These are phyloP conservation scores for Kradibia gibbosae DNA, from an alignment of 1,140 invertebrate genomes.

Conservation along the genomic window DNA sequence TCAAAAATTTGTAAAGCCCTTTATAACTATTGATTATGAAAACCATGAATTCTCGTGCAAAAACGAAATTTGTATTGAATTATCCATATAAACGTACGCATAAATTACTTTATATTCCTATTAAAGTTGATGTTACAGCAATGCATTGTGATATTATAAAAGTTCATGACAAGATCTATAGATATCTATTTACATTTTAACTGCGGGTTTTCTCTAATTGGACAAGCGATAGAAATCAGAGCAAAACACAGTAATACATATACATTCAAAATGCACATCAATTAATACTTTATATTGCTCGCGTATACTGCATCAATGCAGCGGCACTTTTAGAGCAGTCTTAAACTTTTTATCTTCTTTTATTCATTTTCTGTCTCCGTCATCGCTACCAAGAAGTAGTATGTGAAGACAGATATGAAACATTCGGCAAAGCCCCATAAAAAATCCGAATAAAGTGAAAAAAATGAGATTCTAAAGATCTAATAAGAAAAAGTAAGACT, in stretches of 20 bases:
- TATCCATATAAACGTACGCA: background rate
- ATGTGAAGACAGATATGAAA: slow-evolving; percentile 53
- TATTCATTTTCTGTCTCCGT: background rate
- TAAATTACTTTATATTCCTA: background rate
- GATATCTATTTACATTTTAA: slow-evolving; percentile 29
- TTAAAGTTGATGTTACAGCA: slow-evolving; percentile 22
- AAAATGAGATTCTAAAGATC: background rate
- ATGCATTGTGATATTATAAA: slow-evolving; percentile 19
- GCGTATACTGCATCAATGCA: background rate
- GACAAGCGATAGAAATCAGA: slow-evolving; percentile 36
- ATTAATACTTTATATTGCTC: slow-evolving; percentile 10
- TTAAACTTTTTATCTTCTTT: background rate
- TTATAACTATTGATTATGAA: background rate
- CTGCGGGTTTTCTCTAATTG: slow-evolving; percentile 43
- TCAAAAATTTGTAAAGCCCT: too few species aligned
- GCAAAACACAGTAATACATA: slow-evolving; percentile 11
- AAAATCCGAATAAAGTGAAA: background rate
- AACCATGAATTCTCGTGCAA: background rate
- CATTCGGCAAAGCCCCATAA: slow-evolving; percentile 39
- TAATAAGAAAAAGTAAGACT: background rate
- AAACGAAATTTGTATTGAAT: background rate
- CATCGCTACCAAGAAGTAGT: background rate
- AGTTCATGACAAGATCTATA: slow-evolving; percentile 12
- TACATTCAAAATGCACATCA: background rate
- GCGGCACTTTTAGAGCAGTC: slow-evolving; percentile 23